Evolutionary conservation across 2,113 vertebrate genomes (phyloP).

Genomic region (Callospermophilus lateralis): DNA sequence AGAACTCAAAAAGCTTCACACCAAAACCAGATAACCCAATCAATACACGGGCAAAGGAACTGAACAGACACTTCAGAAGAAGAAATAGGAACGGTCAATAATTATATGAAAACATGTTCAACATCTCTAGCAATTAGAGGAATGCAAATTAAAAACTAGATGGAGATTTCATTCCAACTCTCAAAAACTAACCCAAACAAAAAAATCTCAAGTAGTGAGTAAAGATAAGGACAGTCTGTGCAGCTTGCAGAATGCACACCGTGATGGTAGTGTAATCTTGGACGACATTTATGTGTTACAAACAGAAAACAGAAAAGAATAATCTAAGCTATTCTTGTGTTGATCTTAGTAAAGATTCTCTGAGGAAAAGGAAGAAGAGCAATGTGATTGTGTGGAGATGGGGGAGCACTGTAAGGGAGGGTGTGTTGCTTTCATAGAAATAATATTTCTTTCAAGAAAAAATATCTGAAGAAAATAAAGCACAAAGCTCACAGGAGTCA

Average conservation of each 20-base stretch:
- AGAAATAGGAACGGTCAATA: no score
- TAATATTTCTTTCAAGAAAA: not conserved
- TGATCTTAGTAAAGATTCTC: not conserved
- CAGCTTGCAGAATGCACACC: not conserved
- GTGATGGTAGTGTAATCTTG: not conserved
- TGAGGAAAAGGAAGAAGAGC: not conserved
- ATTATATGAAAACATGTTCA: no score
- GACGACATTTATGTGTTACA: not conserved
- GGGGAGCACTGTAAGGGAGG: not conserved
- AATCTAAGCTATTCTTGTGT: not conserved
- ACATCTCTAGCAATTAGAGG: no score
- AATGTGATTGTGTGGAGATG: accelerated
- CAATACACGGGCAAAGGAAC: no score
- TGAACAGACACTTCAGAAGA: no score
- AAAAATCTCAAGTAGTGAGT: not conserved
- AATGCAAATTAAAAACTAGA: no score
- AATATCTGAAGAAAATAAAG: not conserved
- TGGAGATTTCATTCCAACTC: not conserved
- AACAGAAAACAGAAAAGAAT: not conserved
- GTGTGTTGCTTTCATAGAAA: not conserved
- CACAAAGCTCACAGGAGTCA: not conserved
- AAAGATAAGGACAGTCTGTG: not conserved
- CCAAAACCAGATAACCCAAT: no score
- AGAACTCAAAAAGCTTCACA: no score
- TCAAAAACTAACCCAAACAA: not conserved